These are phyloP conservation scores for Pleuronectes platessa DNA, from an alignment of 2,113 vertebrate genomes.

Conservation along the genomic window DNA sequence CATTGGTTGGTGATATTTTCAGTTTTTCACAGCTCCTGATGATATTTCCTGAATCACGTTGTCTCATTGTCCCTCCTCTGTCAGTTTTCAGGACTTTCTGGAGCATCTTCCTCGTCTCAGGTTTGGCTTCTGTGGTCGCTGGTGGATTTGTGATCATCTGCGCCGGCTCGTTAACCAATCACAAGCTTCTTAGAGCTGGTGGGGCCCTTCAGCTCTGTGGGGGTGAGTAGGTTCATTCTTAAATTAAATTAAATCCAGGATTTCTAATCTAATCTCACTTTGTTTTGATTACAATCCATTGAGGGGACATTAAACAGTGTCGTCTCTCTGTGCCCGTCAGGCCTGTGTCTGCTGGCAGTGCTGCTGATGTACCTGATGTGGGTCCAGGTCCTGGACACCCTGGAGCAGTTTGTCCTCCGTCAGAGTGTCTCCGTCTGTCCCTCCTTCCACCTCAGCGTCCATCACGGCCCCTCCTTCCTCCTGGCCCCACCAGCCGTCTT, in stretches of 20 bases:
- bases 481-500: conserved; percentile 46
- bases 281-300: too few species aligned
- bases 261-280: too few species aligned
- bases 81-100: conserved; percentile 66
- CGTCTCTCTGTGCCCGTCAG: conserved; percentile 65
- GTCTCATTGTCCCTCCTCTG: background rate
- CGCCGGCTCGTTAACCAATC: conserved; percentile 40
- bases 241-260: too few species aligned
- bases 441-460: conserved; percentile 74
- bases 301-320: too few species aligned
- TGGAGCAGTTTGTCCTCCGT: conserved; percentile 83
- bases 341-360: conserved; percentile 84
- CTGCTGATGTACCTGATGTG: conserved; percentile 89
- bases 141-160: conserved; percentile 51
- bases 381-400: conserved; percentile 88
- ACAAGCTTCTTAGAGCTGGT: conserved; percentile 39
- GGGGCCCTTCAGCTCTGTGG: conserved; percentile 54
- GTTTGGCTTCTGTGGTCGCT: background rate
- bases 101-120: conserved; percentile 62
- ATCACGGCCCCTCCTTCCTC: conserved; percentile 54
- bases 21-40: too few species aligned
- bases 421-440: conserved; percentile 77
- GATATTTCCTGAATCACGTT: background rate
- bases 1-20: conserved; percentile 31
- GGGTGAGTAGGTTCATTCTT: conserved; percentile 6